Evolutionary conservation across 2,113 vertebrate genomes (phyloP), one percentile per base, ranked within the genome.

Genomic region (Ciconia boyciana): DNA sequence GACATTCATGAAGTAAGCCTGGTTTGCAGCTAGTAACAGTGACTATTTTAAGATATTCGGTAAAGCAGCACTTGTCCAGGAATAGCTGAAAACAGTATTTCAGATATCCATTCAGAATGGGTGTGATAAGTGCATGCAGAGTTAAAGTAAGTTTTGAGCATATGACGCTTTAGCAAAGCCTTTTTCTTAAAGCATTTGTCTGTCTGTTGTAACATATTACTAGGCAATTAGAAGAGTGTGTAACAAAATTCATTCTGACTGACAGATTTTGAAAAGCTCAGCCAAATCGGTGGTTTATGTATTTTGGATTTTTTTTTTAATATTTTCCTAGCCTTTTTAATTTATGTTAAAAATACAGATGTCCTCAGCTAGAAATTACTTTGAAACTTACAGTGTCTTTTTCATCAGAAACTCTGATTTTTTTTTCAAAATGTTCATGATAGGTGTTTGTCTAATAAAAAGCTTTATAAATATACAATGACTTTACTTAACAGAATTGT

Each of bases 31-130:
- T 85, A 87, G 79, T 89, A 95, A 81, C 91, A 94, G 94, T 41
- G 81, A 92, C 70, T 97, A 92, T 97, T 96, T 97, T 94, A 94
- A 93, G 85, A 91, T 93, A 80, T 97, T 95, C 48, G 48, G 87
- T 96, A 96, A 97, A 96, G 83, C 79, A 92, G n/a, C 54, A 72
- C 96, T 98, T 96, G 77, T 92, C 90, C 95, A 92, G 93, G 70
- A 96, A 89, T 91, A 91, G 71, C 93, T 96, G 60, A 84, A 96
- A 94, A 91, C 57, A 65, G 52, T 68, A 19, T 93, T 96, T 80
- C 89, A 96, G 94, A 83, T 91, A 90, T 34, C 54, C 34, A 58
- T 94, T 96, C 89, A 87, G 32, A 77, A 60, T 93, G 95, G 96
- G 78, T 93, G 78, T 91, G 68, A 82, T 96, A 88, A 92, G 76